Conservation (phyloP, 2,113 vertebrate genomes). For the Leptosomus discolor region DNA sequence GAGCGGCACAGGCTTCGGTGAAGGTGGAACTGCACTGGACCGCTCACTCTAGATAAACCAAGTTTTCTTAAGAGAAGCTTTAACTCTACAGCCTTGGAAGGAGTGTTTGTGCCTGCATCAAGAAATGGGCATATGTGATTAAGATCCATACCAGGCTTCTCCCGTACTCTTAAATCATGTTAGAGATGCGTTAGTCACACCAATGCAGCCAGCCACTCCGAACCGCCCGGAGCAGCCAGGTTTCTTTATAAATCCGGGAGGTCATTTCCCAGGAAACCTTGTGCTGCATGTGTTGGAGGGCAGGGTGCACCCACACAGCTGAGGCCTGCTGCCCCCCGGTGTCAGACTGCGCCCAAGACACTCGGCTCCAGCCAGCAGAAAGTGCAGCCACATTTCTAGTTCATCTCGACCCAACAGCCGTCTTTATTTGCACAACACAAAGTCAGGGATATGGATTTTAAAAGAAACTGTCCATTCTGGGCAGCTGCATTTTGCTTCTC, state of each 20-base stretch:
- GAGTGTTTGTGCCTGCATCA: neutral
- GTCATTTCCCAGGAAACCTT: neutral
- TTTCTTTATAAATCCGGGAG: accelerated
- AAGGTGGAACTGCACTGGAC: neutral
- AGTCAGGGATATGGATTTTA: neutral
- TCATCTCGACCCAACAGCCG: neutral
- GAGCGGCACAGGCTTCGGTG: neutral
- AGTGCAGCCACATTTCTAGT: accelerated
- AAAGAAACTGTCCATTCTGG: neutral
- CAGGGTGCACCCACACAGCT: accelerated
- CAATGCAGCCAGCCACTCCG: neutral
- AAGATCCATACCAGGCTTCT: neutral
- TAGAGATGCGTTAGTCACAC: accelerated
- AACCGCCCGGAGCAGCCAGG: neutral
- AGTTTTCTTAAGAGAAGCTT: neutral
- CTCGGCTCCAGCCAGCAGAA: neutral
- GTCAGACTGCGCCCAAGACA: neutral
- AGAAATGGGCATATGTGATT: neutral
- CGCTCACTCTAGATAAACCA: neutral
- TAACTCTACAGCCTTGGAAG: neutral
- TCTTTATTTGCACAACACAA: neutral
- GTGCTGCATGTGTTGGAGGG: neutral
- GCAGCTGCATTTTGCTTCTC: neutral
- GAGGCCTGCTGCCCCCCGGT: neutral
- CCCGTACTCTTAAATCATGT: accelerated